These are phyloP conservation scores for Camptogramma bilineatum DNA, from an alignment of 2,888 invertebrate genomes.

Conservation along the genomic window DNA sequence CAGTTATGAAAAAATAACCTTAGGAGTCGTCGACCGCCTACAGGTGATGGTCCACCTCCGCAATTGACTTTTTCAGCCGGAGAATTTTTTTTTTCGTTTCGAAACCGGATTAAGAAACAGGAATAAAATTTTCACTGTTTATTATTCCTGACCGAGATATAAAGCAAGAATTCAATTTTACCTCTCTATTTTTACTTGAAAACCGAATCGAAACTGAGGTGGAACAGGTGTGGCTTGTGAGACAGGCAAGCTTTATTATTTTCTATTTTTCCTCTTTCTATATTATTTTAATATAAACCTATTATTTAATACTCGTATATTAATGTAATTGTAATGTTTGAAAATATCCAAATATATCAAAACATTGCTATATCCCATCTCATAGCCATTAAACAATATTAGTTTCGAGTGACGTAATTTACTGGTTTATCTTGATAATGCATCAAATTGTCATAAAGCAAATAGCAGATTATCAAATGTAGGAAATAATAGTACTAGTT, in stretches of 20 bases:
- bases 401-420: neutral
- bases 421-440: neutral
- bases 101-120: neutral
- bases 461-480: neutral
- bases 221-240: neutral
- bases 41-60: neutral
- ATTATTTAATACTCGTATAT: neutral
- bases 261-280: neutral
- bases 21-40: no score
- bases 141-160: neutral
- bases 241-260: neutral
- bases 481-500: neutral
- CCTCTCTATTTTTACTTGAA: neutral
- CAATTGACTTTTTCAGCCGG: no score
- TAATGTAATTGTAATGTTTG: neutral
- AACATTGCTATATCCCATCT: neutral
- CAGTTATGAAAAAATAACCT: no score
- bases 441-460: neutral
- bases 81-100: neutral
- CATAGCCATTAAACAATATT: neutral
- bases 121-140: neutral
- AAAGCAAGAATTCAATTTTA: neutral
- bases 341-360: neutral
- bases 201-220: neutral
- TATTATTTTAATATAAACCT: neutral